Evolutionary conservation across 2,888 invertebrate species (phyloP), one percentile per base, ranked within the genome.

Genomic region (Mycalesis mineus): DNA sequence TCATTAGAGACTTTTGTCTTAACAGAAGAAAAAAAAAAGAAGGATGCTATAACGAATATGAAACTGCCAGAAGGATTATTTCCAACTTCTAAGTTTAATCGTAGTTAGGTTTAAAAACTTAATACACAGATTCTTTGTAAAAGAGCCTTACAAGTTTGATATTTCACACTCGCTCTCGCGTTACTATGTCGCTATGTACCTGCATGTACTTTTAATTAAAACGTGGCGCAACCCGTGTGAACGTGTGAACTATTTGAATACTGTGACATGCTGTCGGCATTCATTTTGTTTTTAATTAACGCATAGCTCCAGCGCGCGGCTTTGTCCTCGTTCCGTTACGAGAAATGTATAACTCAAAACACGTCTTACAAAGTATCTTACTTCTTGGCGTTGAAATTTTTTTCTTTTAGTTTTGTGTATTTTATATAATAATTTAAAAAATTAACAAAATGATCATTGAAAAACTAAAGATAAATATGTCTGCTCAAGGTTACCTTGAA

Each of bases 201-300:
- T 11, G 36, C 36, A 11, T 4, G 9, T 11, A 49, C 22, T 49
- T 49, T n/a, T 49, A 49, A 49, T 49, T 49, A 49, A 49, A 49
- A 49, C 37, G 17, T 37, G 37, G 37, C 49, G 28, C 49, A 39
- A 49, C 39, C 39, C 37, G 37, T 36, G 17, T 13, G 36, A 48
- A 48, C 36, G 29, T 15, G 36, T 45, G 47, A 47, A 33, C 47
- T 47, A 33, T 47, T 47, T 33, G 47, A 33, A 47, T 47, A 15
- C 31, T 33, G 33, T 33, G 47, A 47, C 31, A 31, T 49, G 37
- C 36, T 48, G 36, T 13, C 9, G 49, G 33, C 47, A 33, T 47
- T 47, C 33, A 47, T 47, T 47, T 47, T 47, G 47, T 33, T 33
- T 47, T 47, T 47, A 47, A 47, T 47, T 31, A 47, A 47, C 47